Evolutionary conservation across 1,140 invertebrate genomes (phyloP).

Genomic region (Ganaspis sp.): DNA sequence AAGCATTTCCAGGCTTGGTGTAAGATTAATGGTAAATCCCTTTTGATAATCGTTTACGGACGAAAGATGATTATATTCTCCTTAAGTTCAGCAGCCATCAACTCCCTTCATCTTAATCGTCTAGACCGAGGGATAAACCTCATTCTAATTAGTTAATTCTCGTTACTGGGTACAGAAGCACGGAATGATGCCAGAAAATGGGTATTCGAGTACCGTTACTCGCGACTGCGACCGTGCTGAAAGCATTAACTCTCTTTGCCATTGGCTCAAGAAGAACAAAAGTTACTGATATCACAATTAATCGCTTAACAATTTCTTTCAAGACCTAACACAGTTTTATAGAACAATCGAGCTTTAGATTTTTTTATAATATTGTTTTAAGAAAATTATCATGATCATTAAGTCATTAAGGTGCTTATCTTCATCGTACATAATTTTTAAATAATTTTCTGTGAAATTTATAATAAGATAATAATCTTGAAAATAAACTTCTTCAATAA

Average conservation of each 20-base stretch:
- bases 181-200: slow-evolving; percentile 20
- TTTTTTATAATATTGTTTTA: no score
- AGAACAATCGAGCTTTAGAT: no score
- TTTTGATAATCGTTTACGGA: neutral
- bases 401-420: no score
- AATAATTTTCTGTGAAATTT: no score
- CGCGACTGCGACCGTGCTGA: neutral
- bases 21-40: slow-evolving; percentile 1
- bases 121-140: slow-evolving; percentile 11
- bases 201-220: slow-evolving; percentile 8
- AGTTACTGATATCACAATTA: slow-evolving; percentile 1
- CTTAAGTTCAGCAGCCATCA: neutral
- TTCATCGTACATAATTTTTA: no score
- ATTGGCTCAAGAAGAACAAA: neutral
- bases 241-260: neutral
- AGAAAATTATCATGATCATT: no score
- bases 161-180: neutral
- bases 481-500: no score
- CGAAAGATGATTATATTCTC: slow-evolving; percentile 9
- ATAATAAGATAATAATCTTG: no score
- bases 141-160: slow-evolving; percentile 23
- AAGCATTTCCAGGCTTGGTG: neutral
- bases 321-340: neutral
- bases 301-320: neutral
- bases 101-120: slow-evolving; percentile 12